A percentile compares a stretch with the other conserved stretches of the same genome.
Conservation (phyloP, 2,888 invertebrate species). For the Nomada ferruginata region DNA sequence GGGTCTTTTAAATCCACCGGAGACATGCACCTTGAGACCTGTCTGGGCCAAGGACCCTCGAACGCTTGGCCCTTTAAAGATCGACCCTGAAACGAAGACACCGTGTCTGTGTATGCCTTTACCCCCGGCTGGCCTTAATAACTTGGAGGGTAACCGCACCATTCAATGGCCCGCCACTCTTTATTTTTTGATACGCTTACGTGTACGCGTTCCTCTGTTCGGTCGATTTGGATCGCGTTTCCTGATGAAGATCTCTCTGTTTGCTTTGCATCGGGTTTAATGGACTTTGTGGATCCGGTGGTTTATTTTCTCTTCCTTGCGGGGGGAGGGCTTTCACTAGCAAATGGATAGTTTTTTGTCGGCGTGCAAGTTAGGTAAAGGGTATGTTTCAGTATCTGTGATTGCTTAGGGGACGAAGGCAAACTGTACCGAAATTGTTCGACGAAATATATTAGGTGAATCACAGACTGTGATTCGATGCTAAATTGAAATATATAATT, state of each 20-base stretch:
- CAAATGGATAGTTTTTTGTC: not conserved
- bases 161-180: slow-evolving; percentile 48
- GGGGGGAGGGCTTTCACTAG: not conserved
- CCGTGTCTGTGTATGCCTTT: slow-evolving; percentile 46
- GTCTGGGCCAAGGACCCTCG: slow-evolving; percentile 79
- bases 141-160: slow-evolving; percentile 60
- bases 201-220: slow-evolving; percentile 42
- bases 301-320: not conserved
- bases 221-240: slow-evolving; percentile 49
- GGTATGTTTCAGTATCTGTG: not conserved
- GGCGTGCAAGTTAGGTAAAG: not conserved
- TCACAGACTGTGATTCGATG: no score
- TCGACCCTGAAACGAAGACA: slow-evolving; percentile 72
- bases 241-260: not conserved
- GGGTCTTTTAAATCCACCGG: slow-evolving; percentile 79
- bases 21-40: slow-evolving; percentile 82
- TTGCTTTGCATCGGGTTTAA: slow-evolving; percentile 30
- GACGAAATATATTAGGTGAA: no score
- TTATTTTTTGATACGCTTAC: slow-evolving; percentile 45
- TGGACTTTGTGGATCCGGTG: slow-evolving; percentile 7
- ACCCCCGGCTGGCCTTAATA: slow-evolving; percentile 51
- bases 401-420: no score
- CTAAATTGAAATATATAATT: no score
- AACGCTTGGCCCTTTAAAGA: slow-evolving; percentile 75
- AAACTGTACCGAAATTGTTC: no score